Evolutionary conservation across 92 coral and sea anemone species (phyloP).

Genomic region (Parazoanthus swiftii): DNA sequence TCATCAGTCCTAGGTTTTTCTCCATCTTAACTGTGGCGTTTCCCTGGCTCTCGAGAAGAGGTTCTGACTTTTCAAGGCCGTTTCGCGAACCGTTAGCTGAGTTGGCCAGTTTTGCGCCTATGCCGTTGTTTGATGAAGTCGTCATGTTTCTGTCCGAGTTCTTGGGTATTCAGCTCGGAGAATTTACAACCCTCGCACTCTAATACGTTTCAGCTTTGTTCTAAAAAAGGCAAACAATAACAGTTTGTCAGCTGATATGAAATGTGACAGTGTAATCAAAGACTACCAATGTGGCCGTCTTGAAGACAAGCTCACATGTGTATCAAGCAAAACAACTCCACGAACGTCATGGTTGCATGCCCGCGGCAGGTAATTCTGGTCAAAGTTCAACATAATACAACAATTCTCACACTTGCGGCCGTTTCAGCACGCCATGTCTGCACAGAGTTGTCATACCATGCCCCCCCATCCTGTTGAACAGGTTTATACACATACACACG

Average conservation of each 20-base stretch:
- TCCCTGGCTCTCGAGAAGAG: background rate
- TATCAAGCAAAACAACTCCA: too few relatives aligned
- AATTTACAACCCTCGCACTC: background rate
- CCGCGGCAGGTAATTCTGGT: background rate
- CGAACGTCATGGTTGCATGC: background rate
- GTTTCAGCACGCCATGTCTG: background rate
- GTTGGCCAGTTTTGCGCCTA: background rate
- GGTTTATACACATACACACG: too few relatives aligned
- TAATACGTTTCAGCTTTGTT: background rate
- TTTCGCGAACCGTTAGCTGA: background rate
- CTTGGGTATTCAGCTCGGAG: background rate
- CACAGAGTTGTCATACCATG: background rate
- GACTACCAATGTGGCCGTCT: background rate
- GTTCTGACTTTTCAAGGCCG: constrained; percentile 21
- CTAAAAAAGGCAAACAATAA: background rate
- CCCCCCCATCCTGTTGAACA: too few relatives aligned
- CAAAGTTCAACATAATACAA: background rate
- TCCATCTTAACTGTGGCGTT: constrained; percentile 36
- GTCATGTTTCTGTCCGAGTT: background rate
- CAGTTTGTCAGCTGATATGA: background rate
- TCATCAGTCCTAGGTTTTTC: constrained; percentile 58
- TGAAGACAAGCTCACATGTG: background rate
- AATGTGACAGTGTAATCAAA: background rate
- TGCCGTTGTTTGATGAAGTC: background rate
- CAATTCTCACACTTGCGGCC: too few relatives aligned